Evolutionary conservation across 2,797 vertebrate genomes (phyloP).

Genomic region (Uromys caudimaculatus): DNA sequence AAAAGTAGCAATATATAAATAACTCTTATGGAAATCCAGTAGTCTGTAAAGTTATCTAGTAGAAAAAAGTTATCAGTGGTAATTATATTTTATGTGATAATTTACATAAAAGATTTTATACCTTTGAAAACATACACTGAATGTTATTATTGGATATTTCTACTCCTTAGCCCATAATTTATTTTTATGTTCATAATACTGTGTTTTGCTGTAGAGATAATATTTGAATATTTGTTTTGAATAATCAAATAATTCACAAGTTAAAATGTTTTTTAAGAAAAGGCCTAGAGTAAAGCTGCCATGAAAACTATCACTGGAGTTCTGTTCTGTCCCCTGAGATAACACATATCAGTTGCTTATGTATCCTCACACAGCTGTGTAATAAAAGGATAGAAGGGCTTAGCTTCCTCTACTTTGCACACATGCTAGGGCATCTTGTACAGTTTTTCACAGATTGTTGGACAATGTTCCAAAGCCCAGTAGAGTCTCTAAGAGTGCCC

Average conservation of each 20-base stretch:
- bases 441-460: background rate
- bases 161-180: background rate
- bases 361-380: background rate
- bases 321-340: background rate
- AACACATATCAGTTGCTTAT: background rate
- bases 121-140: constrained; percentile 23
- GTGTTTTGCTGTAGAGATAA: background rate
- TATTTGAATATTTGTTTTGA: constrained; percentile 44
- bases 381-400: background rate
- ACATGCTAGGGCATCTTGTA: background rate
- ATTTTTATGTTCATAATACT: background rate
- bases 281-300: background rate
- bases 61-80: background rate
- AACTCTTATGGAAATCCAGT: background rate
- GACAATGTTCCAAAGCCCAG: background rate
- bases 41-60: background rate
- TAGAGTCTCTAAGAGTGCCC: background rate
- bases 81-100: background rate
- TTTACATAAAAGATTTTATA: constrained; percentile 26
- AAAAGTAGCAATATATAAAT: background rate
- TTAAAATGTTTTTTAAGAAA: background rate
- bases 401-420: background rate
- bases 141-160: background rate
- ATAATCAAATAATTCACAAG: background rate
- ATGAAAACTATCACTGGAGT: constrained; percentile 17